phyloP scores from a whole-genome alignment of 2,888 invertebrate species.

The Cloeon dipterum region DNA sequence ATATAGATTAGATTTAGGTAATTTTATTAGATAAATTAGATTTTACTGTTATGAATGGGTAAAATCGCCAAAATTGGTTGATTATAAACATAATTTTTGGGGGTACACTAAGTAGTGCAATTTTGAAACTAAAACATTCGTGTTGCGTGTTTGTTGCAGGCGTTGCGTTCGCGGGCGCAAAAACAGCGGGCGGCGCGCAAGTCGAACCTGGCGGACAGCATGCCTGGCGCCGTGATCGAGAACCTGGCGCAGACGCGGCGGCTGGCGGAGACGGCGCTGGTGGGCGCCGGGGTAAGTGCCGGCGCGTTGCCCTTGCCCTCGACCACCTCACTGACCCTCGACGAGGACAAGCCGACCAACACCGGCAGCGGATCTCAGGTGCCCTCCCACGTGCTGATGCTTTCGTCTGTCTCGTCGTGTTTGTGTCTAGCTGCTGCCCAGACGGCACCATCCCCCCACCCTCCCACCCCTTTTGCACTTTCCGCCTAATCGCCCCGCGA shows the following conservation, averaged over 20 bases:
- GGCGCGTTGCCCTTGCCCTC: constrained; percentile 1
- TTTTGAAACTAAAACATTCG: no score
- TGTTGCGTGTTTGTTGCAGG: constrained; percentile 27
- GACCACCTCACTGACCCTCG: constrained; percentile 9
- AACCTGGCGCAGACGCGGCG: constrained; percentile 64
- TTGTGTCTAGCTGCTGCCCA: no score
- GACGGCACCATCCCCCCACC: no score
- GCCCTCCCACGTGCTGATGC: constrained; percentile 1
- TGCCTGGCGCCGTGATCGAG: constrained; percentile 65
- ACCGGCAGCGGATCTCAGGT: constrained; percentile 75
- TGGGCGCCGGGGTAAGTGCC: constrained; percentile 9
- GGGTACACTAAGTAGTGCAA: no score
- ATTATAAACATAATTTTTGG: no score
- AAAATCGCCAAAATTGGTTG: no score
- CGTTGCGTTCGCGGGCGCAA: constrained; percentile 59
- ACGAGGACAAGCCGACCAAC: constrained; percentile 62
- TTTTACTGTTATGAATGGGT: no score
- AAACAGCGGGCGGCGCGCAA: constrained; percentile 61
- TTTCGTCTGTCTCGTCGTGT: neutral
- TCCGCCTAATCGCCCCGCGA: no score
- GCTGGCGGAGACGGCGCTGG: constrained; percentile 44
- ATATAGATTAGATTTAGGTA: no score
- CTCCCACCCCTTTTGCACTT: no score
- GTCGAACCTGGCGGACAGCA: constrained; percentile 45
- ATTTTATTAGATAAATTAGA: no score